phyloP scores from a whole-genome alignment of 2,113 vertebrate genomes.

The Notarius lentiginosus region DNA sequence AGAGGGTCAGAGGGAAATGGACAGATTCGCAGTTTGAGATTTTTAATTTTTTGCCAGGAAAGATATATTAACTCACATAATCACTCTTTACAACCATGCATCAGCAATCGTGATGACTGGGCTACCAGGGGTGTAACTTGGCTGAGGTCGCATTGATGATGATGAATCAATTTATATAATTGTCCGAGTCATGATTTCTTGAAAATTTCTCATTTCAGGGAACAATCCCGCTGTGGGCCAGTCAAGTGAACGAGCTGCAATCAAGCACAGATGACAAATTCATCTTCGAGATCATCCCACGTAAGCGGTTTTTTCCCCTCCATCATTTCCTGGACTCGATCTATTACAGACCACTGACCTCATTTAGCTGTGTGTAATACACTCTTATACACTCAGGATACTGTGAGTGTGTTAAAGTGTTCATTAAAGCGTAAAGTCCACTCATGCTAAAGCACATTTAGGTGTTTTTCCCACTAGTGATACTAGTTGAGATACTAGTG shows the following conservation, averaged over 20 bases:
- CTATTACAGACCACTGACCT: background rate
- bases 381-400: too few relatives aligned
- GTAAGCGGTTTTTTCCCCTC: constrained; percentile 67
- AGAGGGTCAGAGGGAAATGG: too few relatives aligned
- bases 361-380: background rate
- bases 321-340: background rate
- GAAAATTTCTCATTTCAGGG: constrained; percentile 73
- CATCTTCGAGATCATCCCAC: constrained; percentile 90
- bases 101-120: too few relatives aligned
- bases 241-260: constrained; percentile 82
- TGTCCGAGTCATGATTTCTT: background rate
- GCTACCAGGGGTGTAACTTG: too few relatives aligned
- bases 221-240: constrained; percentile 79
- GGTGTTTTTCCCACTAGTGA: background rate
- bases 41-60: too few relatives aligned
- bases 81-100: too few relatives aligned
- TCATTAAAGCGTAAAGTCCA: background rate
- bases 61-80: too few relatives aligned
- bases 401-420: background rate
- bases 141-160: too few relatives aligned
- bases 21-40: too few relatives aligned
- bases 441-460: background rate
- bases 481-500: too few relatives aligned
- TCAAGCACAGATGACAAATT: constrained; percentile 84
- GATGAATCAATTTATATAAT: background rate